These are phyloP conservation scores for Tetrax tetrax DNA, from an alignment of 2,113 vertebrate species.

Conservation along the genomic window DNA sequence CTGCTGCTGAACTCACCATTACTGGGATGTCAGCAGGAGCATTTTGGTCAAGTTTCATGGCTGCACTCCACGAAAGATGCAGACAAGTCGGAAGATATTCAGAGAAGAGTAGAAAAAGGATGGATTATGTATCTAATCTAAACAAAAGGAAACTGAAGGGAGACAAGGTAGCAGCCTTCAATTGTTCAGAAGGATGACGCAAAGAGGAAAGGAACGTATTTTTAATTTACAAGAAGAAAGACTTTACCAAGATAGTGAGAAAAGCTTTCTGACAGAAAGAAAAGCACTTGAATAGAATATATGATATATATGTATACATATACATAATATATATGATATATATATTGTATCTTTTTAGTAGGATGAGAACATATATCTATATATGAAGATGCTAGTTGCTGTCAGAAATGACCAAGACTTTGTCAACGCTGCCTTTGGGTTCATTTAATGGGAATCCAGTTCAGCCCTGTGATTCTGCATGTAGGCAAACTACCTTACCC, in stretches of 20 bases:
- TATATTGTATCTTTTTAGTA: neutral
- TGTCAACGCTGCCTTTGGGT: neutral
- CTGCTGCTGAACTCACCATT: neutral
- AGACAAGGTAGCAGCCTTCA: neutral
- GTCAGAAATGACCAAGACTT: neutral
- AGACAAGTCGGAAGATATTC: neutral
- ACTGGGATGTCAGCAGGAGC: neutral
- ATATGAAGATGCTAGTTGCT: neutral
- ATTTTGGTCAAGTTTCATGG: neutral
- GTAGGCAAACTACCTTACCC: neutral
- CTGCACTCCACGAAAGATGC: neutral
- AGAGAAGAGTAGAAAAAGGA: neutral
- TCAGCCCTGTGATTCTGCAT: neutral
- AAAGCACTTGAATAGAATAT: neutral
- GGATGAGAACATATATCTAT: neutral
- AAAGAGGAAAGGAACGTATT: neutral
- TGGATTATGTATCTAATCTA: neutral
- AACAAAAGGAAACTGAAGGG: neutral
- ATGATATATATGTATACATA: too few species aligned
- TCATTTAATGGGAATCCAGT: neutral
- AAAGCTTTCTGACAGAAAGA: neutral
- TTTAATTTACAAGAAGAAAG: neutral
- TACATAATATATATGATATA: neutral
- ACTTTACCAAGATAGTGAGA: neutral
- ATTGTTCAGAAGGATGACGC: neutral